phyloP scores from a whole-genome alignment of 2,888 invertebrate genomes.

The Adelphocoris suturalis region DNA sequence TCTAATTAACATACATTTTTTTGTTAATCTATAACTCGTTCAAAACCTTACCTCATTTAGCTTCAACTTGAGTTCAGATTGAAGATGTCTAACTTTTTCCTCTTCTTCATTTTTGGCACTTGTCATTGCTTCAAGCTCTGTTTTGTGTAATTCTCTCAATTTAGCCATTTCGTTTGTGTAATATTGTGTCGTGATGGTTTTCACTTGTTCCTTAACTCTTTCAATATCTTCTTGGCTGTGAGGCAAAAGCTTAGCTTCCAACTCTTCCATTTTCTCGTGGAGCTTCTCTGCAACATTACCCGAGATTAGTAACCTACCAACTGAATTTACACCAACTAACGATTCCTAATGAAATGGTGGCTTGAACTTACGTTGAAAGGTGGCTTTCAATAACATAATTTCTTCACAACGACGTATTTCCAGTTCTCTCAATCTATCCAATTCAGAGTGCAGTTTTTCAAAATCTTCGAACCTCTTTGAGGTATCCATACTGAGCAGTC shows the following conservation, averaged over 20 bases:
- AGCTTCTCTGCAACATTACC: conserved; percentile 55
- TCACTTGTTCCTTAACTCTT: conserved; percentile 72
- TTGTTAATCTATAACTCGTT: too few relatives aligned
- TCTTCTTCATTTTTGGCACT: conserved; percentile 45
- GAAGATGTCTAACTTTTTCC: conserved; percentile 61
- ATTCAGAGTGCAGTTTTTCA: conserved; percentile 72
- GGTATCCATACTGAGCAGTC: neutral
- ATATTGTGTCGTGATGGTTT: conserved; percentile 73
- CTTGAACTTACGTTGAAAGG: conserved; percentile 65
- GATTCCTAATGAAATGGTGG: neutral
- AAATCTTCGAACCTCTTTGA: conserved; percentile 67
- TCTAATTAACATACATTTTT: too few relatives aligned
- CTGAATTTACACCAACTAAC: neutral
- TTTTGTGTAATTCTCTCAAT: conserved; percentile 69
- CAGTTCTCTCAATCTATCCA: conserved; percentile 66
- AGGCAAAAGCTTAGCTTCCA: conserved; percentile 65
- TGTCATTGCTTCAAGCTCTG: conserved; percentile 54
- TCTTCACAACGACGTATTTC: conserved; percentile 67
- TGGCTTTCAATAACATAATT: conserved; percentile 68
- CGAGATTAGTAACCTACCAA: neutral
- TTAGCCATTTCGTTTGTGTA: conserved; percentile 73
- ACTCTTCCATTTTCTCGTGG: conserved; percentile 67
- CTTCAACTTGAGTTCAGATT: conserved; percentile 64
- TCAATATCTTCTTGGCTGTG: conserved; percentile 68
- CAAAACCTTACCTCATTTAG: conserved; percentile 66